Base-by-base conservation (phyloP, 1,140 invertebrate genomes). In the Steinernema feltiae region DNA sequence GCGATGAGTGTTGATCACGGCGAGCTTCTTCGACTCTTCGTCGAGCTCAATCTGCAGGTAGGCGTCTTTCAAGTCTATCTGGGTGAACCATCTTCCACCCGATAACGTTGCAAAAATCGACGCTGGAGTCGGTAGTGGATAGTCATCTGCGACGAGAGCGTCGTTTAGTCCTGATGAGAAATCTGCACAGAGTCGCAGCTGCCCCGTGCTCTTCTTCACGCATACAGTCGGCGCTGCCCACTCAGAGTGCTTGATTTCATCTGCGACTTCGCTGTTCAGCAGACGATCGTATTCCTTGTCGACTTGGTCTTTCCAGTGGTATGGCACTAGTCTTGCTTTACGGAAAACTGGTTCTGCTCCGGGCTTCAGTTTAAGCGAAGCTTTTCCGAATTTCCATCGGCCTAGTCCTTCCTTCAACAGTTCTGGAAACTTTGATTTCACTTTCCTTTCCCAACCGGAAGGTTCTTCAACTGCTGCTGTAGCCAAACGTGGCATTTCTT, bases 201-300 rank as follows among this genome's bases (percentile, higher is more conserved):
- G 78, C 0, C n/a, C 87, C 70, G 83, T 74, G 12, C 82, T 69
- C 79, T 88, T 89, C 63, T 82, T 82, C 1, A 87, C 81, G 0
- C 84, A 77, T 0, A 88, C 83, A 30, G 88, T 72, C 7, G 88
- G 87, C 17, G 87, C 84, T 15, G 86, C 87, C 87, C 87, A 89
- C 86, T 85, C 85, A 73, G 80, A 53, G 80, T 79, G 41, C 30
- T 81, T 70, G n/a, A 88, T 78, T 27, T 72, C 75, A 70, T 75
- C 71, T 27, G 87, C 79, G 12, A 81, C 77, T 0, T 79, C 78
- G 46, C 74, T 72, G 1, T 48, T 27, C 41, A 72, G 24, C 32
- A 86, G 72, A 32, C 80, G 48, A 1, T 85, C 78, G 1, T 87
- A 63, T 73, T 87, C 82, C 29, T 53, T 48, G n/a, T 86, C 83